Percentiles rank a stretch among this genome's conserved stretches.
Evolutionary conservation across 1,140 invertebrate genomes (phyloP).

Genomic region (Lerema accius): DNA sequence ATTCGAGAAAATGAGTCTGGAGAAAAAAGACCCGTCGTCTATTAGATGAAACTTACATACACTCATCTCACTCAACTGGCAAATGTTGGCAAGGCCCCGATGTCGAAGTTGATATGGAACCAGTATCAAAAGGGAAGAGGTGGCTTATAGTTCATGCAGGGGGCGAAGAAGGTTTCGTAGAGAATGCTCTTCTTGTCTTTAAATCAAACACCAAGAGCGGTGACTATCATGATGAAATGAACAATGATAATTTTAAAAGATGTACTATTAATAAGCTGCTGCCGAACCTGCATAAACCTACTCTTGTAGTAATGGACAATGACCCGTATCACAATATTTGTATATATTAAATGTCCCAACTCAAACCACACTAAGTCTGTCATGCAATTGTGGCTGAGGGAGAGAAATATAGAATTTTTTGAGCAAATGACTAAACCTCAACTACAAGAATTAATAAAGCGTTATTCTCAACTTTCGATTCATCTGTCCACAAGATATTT

Average conservation of each 20-base stretch:
- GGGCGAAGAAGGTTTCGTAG: slow-evolving; percentile 28
- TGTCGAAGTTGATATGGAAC: slow-evolving; percentile 31
- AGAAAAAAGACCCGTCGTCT: too few relatives aligned
- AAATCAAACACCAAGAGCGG: slow-evolving; percentile 29
- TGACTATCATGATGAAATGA: too few relatives aligned
- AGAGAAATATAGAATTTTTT: neutral
- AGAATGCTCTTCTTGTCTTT: slow-evolving; percentile 33
- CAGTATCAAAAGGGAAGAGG: slow-evolving; percentile 36
- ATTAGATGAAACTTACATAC: slow-evolving; percentile 35
- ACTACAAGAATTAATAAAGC: neutral
- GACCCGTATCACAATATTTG: neutral
- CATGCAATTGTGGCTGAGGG: neutral
- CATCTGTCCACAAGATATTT: too few relatives aligned
- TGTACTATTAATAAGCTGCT: too few relatives aligned
- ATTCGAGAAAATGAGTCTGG: too few relatives aligned
- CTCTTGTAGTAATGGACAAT: neutral
- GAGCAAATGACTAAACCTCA: neutral
- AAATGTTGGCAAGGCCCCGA: slow-evolving; percentile 29
- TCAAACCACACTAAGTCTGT: neutral
- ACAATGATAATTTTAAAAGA: too few relatives aligned
- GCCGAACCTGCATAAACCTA: too few relatives aligned
- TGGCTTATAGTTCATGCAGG: slow-evolving; percentile 35
- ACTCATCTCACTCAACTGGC: slow-evolving; percentile 33
- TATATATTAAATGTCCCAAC: neutral
- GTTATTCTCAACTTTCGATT: too few relatives aligned